Evolutionary conservation across 2,797 vertebrate genomes (phyloP).

Genomic region (Helicolenus hilgendorfi): DNA sequence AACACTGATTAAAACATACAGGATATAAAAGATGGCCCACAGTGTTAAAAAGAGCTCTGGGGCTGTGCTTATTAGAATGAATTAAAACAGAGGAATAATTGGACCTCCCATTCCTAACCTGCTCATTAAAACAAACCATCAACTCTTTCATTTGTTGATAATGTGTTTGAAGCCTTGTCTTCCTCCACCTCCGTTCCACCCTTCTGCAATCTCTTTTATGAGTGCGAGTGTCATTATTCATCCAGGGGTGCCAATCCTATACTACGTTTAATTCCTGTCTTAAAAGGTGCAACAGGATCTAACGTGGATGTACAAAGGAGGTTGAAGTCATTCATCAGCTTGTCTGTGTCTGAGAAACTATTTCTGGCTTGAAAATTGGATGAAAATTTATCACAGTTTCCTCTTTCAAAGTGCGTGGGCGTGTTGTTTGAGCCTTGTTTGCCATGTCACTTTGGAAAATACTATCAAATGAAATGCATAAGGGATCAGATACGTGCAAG

Average conservation of each 20-base stretch:
- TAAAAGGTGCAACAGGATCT: neutral
- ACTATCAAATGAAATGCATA: no score
- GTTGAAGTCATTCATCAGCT: neutral
- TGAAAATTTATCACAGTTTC: neutral
- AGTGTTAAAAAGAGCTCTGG: neutral
- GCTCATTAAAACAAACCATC: neutral
- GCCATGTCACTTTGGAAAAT: neutral
- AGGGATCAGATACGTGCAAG: no score
- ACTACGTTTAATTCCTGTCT: neutral
- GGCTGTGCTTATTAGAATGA: neutral
- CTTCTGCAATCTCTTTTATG: neutral
- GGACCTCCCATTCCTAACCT: neutral
- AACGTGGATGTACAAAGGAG: neutral
- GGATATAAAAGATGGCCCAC: neutral
- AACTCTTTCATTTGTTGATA: neutral
- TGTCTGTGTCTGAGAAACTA: neutral
- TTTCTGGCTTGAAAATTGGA: neutral
- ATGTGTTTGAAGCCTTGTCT: neutral
- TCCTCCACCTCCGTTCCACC: neutral
- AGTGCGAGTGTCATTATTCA: neutral
- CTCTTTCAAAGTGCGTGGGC: neutral
- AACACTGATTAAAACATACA: neutral
- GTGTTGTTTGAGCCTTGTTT: neutral
- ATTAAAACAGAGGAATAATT: neutral
- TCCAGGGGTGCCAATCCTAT: neutral